Evolutionary conservation across 2,113 vertebrate genomes (phyloP).

Genomic region (Sapajus apella): DNA sequence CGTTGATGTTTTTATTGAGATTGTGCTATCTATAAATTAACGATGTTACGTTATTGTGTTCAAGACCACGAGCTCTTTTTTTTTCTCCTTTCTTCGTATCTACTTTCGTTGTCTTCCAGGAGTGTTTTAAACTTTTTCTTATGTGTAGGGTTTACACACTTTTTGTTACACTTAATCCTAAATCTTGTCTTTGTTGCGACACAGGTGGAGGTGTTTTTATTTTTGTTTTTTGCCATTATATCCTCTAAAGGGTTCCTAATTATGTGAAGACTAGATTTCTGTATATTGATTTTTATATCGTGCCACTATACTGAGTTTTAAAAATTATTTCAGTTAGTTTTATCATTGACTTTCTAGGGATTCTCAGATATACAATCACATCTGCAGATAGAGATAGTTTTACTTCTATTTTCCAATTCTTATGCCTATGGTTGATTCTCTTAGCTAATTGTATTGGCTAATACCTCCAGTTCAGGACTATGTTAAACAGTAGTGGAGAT

Average conservation of each 20-base stretch:
- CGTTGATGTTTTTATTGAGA: not conserved
- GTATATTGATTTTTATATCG: not conserved
- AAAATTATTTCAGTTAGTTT: not conserved
- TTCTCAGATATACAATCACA: not conserved
- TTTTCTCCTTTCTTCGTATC: not conserved
- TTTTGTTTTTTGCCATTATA: not conserved
- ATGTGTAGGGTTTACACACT: not conserved
- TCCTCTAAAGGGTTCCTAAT: not conserved
- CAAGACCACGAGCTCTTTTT: not conserved
- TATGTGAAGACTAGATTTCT: not conserved
- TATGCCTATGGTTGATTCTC: not conserved
- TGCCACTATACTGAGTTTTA: not conserved
- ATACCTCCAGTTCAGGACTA: not conserved
- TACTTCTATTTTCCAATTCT: not conserved
- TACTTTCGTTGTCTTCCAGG: not conserved
- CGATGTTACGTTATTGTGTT: not conserved
- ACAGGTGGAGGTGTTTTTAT: not conserved
- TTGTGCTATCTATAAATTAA: not conserved
- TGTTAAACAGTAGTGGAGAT: not conserved
- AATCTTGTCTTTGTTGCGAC: not conserved
- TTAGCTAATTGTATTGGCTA: not conserved
- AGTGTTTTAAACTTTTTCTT: not conserved
- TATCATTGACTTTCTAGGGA: not conserved
- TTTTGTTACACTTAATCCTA: not conserved
- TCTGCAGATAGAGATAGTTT: not conserved